These are phyloP conservation scores for Dryococelus australis DNA, from an alignment of 2,888 invertebrate species.

Conservation along the genomic window DNA sequence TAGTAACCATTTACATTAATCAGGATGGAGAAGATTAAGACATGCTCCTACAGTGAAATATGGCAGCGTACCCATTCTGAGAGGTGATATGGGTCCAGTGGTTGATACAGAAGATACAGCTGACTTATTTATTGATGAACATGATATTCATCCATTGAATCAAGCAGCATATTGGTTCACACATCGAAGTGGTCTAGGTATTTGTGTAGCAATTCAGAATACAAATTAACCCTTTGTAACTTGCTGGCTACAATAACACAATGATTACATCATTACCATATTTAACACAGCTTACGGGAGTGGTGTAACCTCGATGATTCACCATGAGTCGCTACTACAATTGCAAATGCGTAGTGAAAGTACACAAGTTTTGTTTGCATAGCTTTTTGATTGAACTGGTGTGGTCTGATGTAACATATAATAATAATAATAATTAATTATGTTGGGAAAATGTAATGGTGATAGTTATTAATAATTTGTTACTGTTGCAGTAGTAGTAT, in stretches of 20 bases:
- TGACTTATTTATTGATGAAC: slow-evolving; percentile 33
- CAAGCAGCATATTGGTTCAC: slow-evolving; percentile 42
- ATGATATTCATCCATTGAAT: slow-evolving; percentile 43
- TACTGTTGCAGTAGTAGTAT: background rate
- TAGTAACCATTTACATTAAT: background rate
- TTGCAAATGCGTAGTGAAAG: background rate
- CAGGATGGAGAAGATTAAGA: slow-evolving; percentile 18
- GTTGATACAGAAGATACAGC: slow-evolving; percentile 26
- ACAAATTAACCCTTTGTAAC: background rate
- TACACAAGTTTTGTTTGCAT: background rate
- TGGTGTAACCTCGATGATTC: slow-evolving; percentile 20
- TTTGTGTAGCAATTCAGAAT: slow-evolving; percentile 13
- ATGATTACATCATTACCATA: background rate
- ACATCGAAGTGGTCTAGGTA: slow-evolving; percentile 36
- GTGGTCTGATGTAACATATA: background rate
- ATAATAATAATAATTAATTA: background rate
- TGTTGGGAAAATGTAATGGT: background rate
- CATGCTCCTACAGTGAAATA: background rate
- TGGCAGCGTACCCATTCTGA: background rate
- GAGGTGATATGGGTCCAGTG: slow-evolving; percentile 40
- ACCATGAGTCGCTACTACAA: background rate
- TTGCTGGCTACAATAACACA: background rate
- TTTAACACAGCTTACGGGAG: slow-evolving; percentile 30
- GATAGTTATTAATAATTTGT: background rate
- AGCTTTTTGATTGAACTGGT: background rate